These are phyloP conservation scores for Spilogale gracilis DNA, from an alignment of 2,113 vertebrate genomes.

Conservation along the genomic window DNA sequence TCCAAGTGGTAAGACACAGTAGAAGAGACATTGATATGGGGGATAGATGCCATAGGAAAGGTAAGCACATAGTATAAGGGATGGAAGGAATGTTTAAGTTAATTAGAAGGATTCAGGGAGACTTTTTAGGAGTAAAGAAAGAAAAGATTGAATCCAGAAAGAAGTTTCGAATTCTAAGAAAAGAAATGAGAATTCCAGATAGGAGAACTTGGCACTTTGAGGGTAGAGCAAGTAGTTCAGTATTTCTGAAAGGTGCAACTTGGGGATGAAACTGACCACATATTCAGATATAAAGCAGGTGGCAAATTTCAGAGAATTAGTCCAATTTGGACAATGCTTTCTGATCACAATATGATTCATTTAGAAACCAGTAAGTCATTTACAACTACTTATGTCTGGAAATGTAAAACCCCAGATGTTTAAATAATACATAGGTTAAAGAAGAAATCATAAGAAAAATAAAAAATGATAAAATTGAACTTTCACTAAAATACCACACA, in stretches of 20 bases:
- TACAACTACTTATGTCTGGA: background rate
- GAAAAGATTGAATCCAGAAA: background rate
- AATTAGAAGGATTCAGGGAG: background rate
- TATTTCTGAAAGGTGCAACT: background rate
- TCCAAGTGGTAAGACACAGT: background rate
- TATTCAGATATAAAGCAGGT: background rate
- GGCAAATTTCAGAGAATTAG: background rate
- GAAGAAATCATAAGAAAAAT: background rate
- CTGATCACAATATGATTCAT: background rate
- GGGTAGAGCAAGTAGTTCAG: background rate
- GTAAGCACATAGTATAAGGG: background rate
- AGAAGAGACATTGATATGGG: background rate
- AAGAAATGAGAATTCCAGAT: background rate
- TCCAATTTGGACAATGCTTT: background rate
- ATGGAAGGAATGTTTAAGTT: background rate
- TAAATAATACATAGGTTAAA: conserved; percentile 3
- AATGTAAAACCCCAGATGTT: background rate
- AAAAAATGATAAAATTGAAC: background rate
- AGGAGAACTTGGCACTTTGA: background rate
- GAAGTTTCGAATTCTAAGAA: background rate
- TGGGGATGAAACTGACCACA: background rate
- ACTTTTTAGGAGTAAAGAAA: background rate
- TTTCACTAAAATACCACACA: background rate
- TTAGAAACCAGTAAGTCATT: background rate
- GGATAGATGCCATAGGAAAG: background rate